A percentile compares a stretch with the other conserved stretches of the same genome.
phyloP scores from a whole-genome alignment of 2,113 vertebrate genomes.

The Brachyhypopomus gauderio region DNA sequence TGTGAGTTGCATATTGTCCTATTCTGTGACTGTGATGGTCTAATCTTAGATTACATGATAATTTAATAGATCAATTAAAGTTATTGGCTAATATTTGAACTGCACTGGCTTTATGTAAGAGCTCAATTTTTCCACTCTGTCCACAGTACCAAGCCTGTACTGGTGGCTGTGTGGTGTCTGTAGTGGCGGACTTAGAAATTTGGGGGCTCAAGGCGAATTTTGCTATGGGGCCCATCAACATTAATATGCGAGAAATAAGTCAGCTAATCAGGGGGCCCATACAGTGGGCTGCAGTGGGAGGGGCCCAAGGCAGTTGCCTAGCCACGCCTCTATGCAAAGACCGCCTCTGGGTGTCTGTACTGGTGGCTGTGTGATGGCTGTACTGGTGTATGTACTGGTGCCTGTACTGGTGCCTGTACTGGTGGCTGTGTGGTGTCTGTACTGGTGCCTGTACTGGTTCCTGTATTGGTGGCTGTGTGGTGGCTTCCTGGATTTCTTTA shows the following conservation, averaged over 20 bases:
- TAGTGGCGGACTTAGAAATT: no score
- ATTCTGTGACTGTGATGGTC: slow-evolving; percentile 38
- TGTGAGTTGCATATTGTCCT: background rate
- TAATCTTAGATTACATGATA: background rate
- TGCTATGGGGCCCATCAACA: no score
- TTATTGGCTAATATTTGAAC: slow-evolving; percentile 19
- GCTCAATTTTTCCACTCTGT: background rate
- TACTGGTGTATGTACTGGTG: background rate
- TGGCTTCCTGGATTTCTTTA: background rate
- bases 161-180: slow-evolving; percentile 2
- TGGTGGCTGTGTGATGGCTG: background rate
- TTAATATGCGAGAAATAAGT: no score
- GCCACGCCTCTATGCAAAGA: no score
- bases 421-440: no score
- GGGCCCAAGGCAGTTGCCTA: no score
- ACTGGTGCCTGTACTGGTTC: background rate
- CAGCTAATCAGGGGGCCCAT: no score
- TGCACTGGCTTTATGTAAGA: slow-evolving; percentile 10
- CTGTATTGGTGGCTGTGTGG: background rate
- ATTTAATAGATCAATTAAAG: slow-evolving; percentile 33
- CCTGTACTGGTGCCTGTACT: background rate
- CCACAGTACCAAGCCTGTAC: background rate
- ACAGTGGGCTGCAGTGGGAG: no score
- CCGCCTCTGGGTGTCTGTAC: no score
- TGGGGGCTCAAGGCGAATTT: no score